Percentiles rank a stretch among this genome's conserved stretches.
phyloP scores from a whole-genome alignment of 1,140 invertebrate genomes.

The Metopolophium dirhodum region DNA sequence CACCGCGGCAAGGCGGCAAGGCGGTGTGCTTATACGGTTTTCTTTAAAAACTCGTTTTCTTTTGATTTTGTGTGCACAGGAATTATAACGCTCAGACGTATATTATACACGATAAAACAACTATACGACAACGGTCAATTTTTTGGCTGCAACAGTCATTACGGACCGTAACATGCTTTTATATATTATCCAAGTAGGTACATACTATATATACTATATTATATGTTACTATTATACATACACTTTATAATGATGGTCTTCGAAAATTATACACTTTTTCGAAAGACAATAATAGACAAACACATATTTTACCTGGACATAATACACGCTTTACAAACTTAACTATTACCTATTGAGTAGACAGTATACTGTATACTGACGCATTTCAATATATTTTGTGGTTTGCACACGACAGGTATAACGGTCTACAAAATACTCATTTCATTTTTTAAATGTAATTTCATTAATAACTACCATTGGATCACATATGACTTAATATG shows the following conservation, averaged over 20 bases:
- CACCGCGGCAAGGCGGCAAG: background rate
- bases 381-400: background rate
- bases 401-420: background rate
- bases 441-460: background rate
- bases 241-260: background rate
- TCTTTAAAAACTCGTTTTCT: conserved; percentile 55
- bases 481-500: background rate
- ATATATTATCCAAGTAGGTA: background rate
- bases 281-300: background rate
- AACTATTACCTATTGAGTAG: background rate
- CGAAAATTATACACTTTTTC: background rate
- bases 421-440: background rate
- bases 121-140: conserved; percentile 46
- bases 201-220: background rate
- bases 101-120: conserved; percentile 30
- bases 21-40: conserved; percentile 49
- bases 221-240: background rate
- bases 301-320: background rate
- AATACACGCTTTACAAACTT: background rate
- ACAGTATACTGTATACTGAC: background rate
- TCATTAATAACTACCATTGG: background rate
- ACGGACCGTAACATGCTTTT: background rate
- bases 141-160: conserved; percentile 35
- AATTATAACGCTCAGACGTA: conserved; percentile 32
- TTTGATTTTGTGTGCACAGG: conserved; percentile 53